Evolutionary conservation across 2,113 vertebrate genomes (phyloP).

Genomic region (Syrmaticus mikado): DNA sequence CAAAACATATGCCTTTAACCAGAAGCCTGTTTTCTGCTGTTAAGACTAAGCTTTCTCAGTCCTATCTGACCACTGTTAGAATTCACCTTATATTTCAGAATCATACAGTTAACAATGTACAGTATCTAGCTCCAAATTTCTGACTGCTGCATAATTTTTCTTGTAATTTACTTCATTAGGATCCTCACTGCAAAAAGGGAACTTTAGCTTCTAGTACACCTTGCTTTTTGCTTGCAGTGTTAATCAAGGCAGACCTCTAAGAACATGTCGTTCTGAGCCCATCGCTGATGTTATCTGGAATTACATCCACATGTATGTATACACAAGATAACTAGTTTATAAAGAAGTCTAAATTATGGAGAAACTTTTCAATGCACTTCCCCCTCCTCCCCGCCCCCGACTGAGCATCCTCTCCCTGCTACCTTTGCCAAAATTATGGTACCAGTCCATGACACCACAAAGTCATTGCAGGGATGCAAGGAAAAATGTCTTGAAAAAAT

Average conservation of each 20-base stretch:
- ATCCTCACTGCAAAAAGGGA: not conserved
- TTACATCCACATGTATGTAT: not conserved
- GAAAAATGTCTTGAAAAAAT: not conserved
- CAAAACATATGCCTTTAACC: not conserved
- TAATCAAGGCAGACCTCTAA: not conserved
- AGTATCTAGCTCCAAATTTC: rapidly evolving
- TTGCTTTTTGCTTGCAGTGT: not conserved
- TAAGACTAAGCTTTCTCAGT: not conserved
- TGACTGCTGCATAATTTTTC: not conserved
- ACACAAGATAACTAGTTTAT: not conserved
- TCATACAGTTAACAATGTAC: rapidly evolving
- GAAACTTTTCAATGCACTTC: not conserved
- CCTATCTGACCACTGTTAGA: not conserved
- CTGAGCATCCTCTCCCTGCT: not conserved
- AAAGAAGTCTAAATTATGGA: not conserved
- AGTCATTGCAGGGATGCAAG: not conserved
- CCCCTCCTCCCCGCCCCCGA: not conserved
- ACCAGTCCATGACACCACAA: not conserved
- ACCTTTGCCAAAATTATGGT: not conserved
- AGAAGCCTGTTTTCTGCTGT: not conserved
- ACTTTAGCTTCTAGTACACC: not conserved
- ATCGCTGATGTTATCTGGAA: not conserved
- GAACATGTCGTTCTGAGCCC: not conserved
- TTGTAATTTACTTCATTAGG: not conserved
- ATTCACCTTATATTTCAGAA: not conserved